phyloP scores from a whole-genome alignment of 2,888 invertebrate genomes.

The Aspidiotus destructor region DNA sequence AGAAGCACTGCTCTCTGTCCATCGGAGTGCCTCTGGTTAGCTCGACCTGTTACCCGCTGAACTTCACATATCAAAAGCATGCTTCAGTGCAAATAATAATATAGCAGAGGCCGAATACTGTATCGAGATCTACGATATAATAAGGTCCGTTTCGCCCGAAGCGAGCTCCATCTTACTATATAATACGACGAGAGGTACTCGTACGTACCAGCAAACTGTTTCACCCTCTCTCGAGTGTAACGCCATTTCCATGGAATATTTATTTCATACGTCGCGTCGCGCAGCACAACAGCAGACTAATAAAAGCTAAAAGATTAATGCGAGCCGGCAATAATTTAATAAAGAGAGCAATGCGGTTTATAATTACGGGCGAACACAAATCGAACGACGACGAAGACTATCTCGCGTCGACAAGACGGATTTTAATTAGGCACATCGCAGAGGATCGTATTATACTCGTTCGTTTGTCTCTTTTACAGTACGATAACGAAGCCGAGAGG shows the following conservation, averaged over 20 bases:
- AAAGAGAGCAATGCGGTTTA: conserved; percentile 4
- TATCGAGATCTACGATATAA: conserved; percentile 28
- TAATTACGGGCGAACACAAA: neutral
- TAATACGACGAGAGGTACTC: too few relatives aligned
- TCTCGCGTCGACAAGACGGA: neutral
- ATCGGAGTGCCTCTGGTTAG: conserved; percentile 28
- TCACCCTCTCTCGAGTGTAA: neutral
- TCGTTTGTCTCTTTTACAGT: too few relatives aligned
- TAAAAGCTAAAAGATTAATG: conserved; percentile 2
- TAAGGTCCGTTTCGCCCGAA: conserved; percentile 21
- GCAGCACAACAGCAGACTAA: neutral
- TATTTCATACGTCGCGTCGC: neutral
- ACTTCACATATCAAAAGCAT: conserved; percentile 31
- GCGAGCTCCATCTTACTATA: neutral
- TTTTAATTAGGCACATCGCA: neutral
- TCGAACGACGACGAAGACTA: neutral
- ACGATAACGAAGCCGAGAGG: too few relatives aligned
- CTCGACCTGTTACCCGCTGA: conserved; percentile 32
- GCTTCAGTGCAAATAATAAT: conserved; percentile 27
- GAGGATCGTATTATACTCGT: neutral
- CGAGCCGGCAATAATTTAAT: neutral
- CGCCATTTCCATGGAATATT: neutral
- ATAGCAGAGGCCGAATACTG: conserved; percentile 12
- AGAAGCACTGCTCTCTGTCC: too few relatives aligned
- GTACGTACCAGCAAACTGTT: neutral